Conservation (phyloP, 2,113 vertebrate species). For the Alligator mississippiensis region DNA sequence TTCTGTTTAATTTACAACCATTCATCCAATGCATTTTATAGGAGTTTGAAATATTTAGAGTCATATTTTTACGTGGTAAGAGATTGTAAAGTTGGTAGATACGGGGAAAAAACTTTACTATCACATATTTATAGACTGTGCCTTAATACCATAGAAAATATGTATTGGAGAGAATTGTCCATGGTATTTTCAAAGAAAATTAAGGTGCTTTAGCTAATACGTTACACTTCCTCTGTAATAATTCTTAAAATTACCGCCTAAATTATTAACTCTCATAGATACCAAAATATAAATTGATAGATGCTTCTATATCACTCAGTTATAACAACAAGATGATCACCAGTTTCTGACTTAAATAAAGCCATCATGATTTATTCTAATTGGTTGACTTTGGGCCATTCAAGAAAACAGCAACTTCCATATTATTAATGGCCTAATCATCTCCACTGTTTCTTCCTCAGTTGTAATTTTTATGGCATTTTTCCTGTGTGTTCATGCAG, state of each 20-base stretch:
- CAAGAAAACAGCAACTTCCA: neutral
- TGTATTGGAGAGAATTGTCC: neutral
- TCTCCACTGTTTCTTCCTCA: neutral
- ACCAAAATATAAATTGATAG: neutral
- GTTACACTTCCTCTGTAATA: neutral
- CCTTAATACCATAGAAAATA: neutral
- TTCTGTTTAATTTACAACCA: neutral
- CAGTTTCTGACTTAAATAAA: neutral
- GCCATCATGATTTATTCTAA: neutral
- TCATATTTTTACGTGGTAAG: fast-evolving
- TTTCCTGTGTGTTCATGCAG: neutral
- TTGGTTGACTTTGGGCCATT: neutral
- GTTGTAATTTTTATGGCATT: neutral
- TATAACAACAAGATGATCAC: fast-evolving
- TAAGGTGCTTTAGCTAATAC: neutral
- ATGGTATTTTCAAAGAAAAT: neutral
- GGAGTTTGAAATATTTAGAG: neutral
- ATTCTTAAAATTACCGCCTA: neutral
- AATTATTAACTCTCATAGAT: neutral
- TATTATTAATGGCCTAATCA: neutral
- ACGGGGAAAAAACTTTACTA: neutral
- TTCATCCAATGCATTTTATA: neutral
- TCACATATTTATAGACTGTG: neutral
- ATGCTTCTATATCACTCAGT: neutral
- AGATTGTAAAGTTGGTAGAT: neutral